phyloP scores from a whole-genome alignment of 2,888 invertebrate genomes.

The Melanotus villosus region DNA sequence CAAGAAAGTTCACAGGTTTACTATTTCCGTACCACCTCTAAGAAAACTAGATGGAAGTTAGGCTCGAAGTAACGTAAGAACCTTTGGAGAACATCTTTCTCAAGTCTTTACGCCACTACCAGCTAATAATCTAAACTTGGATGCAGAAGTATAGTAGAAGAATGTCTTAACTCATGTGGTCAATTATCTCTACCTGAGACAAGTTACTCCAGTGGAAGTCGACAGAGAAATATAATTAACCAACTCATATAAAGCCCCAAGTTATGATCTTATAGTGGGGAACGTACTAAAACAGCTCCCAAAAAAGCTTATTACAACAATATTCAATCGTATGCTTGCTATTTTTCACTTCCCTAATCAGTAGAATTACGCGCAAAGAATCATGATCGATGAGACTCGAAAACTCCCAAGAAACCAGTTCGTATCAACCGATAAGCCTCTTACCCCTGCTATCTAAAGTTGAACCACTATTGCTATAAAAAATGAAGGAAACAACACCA shows the following conservation, averaged over 20 bases:
- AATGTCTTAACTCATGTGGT: conserved; percentile 4
- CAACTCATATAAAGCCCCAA: background rate
- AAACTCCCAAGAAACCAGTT: too few species aligned
- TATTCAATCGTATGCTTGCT: background rate
- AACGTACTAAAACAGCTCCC: background rate
- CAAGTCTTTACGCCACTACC: background rate
- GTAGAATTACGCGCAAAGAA: too few species aligned
- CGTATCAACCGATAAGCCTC: too few species aligned
- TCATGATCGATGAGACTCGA: too few species aligned
- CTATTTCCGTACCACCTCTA: background rate
- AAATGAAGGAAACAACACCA: background rate
- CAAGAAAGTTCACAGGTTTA: conserved; percentile 3
- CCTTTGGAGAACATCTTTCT: background rate
- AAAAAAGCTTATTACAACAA: background rate
- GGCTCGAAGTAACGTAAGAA: background rate
- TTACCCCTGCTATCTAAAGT: too few species aligned
- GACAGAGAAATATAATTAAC: background rate
- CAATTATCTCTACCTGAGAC: conserved; percentile 10
- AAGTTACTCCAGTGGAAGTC: background rate
- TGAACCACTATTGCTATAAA: background rate
- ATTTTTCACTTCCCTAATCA: background rate
- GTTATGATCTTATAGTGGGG: background rate
- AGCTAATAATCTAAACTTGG: background rate
- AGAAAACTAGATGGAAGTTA: conserved; percentile 3
- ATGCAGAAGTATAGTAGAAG: conserved; percentile 7